A percentile compares a stretch with the other conserved stretches of the same genome.
Evolutionary conservation across 2,797 vertebrate genomes (phyloP).

Genomic region (Sebastes iracundus): DNA sequence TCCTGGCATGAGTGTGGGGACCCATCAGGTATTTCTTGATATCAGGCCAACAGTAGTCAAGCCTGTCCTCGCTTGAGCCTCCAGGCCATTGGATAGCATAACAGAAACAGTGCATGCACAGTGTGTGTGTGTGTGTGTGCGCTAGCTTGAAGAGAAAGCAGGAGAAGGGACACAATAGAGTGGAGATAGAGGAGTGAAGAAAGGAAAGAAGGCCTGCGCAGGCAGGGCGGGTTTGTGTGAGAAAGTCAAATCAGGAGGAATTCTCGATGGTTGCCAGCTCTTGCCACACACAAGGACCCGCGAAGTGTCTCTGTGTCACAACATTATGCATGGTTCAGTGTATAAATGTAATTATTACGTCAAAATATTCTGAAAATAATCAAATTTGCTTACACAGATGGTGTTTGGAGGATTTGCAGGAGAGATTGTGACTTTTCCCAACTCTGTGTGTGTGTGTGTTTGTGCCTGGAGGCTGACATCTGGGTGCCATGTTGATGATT

Average conservation of each 20-base stretch:
- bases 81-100: constrained; percentile 63
- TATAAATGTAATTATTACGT: constrained; percentile 34
- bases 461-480: constrained; percentile 68
- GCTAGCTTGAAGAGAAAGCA: constrained; percentile 1
- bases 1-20: constrained; percentile 66
- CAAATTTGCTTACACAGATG: constrained; percentile 23
- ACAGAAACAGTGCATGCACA: constrained; percentile 24
- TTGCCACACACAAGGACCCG: constrained; percentile 44
- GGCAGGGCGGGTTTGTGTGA: constrained; percentile 32
- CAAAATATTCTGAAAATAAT: constrained; percentile 36
- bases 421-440: constrained; percentile 34
- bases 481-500: constrained; percentile 72
- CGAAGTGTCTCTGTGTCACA: constrained; percentile 19
- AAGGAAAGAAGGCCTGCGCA: constrained; percentile 8
- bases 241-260: constrained; percentile 50
- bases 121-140: constrained; percentile 17
- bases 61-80: constrained; percentile 75
- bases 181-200: constrained; percentile 31
- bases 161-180: constrained; percentile 32
- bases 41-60: constrained; percentile 71
- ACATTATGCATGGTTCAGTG: constrained; percentile 17
- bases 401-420: constrained; percentile 37
- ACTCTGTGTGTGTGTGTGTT: constrained; percentile 21
- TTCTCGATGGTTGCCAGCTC: constrained; percentile 34
- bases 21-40: constrained; percentile 76